Evolutionary conservation across 1,140 invertebrate species (phyloP).

Genomic region (Spodoptera frugiperda): DNA sequence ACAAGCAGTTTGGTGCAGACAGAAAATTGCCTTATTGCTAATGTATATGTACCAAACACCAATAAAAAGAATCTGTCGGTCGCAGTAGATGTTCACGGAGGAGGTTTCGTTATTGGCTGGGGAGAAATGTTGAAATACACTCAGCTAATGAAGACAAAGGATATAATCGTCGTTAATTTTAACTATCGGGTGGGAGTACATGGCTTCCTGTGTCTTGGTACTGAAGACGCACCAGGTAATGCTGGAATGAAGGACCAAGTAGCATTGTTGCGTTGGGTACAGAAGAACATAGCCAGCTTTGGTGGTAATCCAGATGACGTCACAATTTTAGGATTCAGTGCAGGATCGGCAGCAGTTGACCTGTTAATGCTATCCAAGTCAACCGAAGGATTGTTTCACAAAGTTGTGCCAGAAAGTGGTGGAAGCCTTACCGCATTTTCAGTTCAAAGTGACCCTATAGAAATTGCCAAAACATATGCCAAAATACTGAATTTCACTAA

Average conservation of each 20-base stretch:
- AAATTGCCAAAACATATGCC: conserved; percentile 53
- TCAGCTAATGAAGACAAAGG: conserved; percentile 49
- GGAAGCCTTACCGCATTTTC: conserved; percentile 46
- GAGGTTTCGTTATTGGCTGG: conserved; percentile 56
- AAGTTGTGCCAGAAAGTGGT: conserved; percentile 61
- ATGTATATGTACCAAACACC: conserved; percentile 70
- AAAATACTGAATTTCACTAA: conserved; percentile 48
- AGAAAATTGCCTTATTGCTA: conserved; percentile 74
- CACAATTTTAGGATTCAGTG: conserved; percentile 55
- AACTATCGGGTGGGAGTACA: conserved; percentile 60
- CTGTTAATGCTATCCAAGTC: conserved; percentile 55
- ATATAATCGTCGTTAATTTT: conserved; percentile 56
- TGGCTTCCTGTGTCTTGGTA: conserved; percentile 62
- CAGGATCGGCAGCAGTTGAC: conserved; percentile 55
- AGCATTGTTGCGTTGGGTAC: too few relatives aligned
- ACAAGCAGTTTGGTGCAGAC: conserved; percentile 23
- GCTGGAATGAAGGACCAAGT: conserved; percentile 64
- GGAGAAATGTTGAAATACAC: conserved; percentile 43
- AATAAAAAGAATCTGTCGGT: conserved; percentile 67
- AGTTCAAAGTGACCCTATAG: conserved; percentile 58
- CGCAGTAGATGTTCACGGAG: conserved; percentile 65
- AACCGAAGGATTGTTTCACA: conserved; percentile 55
- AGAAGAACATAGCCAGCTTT: too few relatives aligned
- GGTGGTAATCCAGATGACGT: conserved; percentile 51
- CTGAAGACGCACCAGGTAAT: conserved; percentile 58